phyloP scores from a whole-genome alignment of 2,797 vertebrate genomes.

The Periparus ater region DNA sequence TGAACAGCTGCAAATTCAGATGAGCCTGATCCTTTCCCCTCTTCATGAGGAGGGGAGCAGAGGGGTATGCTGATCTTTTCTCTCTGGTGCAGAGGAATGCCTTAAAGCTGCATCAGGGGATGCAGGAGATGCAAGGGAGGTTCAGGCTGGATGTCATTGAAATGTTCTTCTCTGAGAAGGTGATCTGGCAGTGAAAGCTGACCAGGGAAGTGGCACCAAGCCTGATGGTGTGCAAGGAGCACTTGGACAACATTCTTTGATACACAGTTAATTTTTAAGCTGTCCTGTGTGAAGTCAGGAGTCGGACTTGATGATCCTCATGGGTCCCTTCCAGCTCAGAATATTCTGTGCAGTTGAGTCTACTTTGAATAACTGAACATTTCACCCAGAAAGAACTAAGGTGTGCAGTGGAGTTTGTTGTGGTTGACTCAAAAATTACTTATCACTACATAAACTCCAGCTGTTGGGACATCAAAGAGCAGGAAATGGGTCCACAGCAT shows the following conservation, averaged over 20 bases:
- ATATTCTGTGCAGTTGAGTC: background rate
- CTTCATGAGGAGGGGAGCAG: accelerated
- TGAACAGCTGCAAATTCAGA: background rate
- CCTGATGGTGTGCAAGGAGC: background rate
- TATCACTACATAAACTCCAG: background rate
- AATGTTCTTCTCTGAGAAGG: background rate
- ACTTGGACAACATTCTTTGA: background rate
- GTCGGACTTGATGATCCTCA: background rate
- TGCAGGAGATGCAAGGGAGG: background rate
- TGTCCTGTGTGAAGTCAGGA: background rate
- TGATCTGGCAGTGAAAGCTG: background rate
- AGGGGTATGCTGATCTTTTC: background rate
- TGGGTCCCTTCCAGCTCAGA: background rate
- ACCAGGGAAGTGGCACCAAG: background rate
- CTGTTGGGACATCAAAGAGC: background rate
- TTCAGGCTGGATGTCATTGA: background rate
- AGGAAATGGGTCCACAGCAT: background rate
- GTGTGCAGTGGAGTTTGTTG: background rate
- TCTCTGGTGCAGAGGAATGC: background rate
- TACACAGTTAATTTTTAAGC: background rate
- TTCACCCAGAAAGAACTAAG: background rate
- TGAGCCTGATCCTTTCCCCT: background rate
- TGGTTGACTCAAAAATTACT: background rate
- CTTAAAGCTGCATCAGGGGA: background rate
- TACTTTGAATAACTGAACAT: background rate